Conservation (phyloP, 2,888 invertebrate genomes). For the Hemaris fuciformis region DNA sequence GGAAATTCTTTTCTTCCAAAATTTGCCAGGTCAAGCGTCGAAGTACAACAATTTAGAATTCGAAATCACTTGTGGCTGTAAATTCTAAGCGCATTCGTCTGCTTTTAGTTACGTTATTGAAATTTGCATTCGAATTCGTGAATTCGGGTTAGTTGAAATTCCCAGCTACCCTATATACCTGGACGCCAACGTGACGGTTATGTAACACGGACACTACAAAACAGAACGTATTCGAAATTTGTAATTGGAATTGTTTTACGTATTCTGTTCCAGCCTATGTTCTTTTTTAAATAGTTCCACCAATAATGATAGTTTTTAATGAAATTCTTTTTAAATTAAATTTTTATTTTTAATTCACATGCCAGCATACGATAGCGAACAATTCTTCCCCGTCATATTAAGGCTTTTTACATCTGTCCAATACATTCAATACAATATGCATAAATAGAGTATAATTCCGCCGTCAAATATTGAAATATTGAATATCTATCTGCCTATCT, state of each 20-base stretch:
- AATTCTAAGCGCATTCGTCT: background rate
- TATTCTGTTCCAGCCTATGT: background rate
- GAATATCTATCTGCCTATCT: too few species aligned
- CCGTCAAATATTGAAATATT: too few species aligned
- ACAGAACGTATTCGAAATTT: background rate
- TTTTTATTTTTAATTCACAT: too few species aligned
- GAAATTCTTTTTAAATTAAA: too few species aligned
- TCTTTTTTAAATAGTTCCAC: too few species aligned
- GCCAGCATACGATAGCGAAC: too few species aligned
- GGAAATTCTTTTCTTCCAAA: background rate
- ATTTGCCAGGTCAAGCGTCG: background rate
- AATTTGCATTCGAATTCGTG: background rate
- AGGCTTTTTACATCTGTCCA: too few species aligned
- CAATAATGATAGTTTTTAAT: too few species aligned
- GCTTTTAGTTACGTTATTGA: background rate
- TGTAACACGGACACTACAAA: background rate
- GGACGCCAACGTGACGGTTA: background rate
- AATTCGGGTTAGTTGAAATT: background rate
- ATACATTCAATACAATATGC: too few species aligned
- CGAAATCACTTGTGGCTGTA: background rate
- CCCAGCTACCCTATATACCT: background rate
- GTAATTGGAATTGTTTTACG: background rate
- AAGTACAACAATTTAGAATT: background rate
- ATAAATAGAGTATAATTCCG: too few species aligned
- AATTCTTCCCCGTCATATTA: too few species aligned